Conservation (phyloP, 2,113 vertebrate species). For the Oryzias curvinotus region DNA sequence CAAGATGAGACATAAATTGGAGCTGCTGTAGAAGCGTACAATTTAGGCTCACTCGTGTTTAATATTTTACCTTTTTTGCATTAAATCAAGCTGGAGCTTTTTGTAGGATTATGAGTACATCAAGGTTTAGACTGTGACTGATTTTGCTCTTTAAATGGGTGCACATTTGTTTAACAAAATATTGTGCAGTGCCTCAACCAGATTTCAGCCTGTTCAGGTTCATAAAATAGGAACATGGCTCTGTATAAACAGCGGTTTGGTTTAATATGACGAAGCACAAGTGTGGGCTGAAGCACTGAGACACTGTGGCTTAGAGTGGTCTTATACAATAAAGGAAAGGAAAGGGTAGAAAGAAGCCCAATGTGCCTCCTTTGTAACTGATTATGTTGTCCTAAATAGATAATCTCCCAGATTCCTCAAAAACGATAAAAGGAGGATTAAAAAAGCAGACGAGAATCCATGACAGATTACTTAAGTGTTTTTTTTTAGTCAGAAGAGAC, state of each 20-base stretch:
- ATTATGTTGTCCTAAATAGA: conserved; percentile 19
- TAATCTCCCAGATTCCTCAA: conserved; percentile 9
- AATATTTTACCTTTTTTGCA: not conserved
- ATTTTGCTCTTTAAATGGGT: not conserved
- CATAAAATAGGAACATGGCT: too few relatives aligned
- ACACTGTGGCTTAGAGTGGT: not conserved
- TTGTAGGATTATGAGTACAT: not conserved
- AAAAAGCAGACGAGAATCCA: conserved; percentile 8
- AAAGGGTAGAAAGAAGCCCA: not conserved
- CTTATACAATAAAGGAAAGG: not conserved
- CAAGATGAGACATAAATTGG: conserved; percentile 10
- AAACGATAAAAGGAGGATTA: conserved; percentile 24
- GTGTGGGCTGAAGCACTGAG: not conserved
- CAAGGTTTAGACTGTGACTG: not conserved
- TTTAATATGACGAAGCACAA: not conserved
- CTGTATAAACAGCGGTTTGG: not conserved
- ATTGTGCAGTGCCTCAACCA: not conserved
- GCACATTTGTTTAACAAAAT: not conserved
- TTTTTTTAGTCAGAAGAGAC: conserved; percentile 24
- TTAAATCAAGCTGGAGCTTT: not conserved
- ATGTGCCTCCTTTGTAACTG: not conserved
- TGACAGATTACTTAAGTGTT: conserved; percentile 22
- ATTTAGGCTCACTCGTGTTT: not conserved
- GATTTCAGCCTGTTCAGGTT: not conserved
- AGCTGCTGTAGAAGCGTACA: not conserved